phyloP scores from a whole-genome alignment of 2,113 vertebrate genomes.

The Stegastes partitus region DNA sequence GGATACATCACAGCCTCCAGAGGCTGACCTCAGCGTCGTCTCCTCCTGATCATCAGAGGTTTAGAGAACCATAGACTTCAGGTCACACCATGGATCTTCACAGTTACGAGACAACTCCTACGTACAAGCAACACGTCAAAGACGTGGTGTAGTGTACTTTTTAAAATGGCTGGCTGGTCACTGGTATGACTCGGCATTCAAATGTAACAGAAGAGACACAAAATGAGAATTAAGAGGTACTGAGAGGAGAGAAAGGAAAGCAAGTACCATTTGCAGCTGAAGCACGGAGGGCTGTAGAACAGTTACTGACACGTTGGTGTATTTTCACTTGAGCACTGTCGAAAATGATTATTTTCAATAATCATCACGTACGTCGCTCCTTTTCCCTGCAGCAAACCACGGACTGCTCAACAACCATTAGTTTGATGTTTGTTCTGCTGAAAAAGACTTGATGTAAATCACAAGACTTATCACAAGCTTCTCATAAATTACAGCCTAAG shows the following conservation, averaged over 20 bases:
- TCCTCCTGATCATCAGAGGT: slow-evolving; percentile 23
- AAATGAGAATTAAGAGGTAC: slow-evolving; percentile 16
- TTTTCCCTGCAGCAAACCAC: too few relatives aligned
- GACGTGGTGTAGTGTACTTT: slow-evolving; percentile 7
- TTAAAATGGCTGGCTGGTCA: slow-evolving; percentile 32
- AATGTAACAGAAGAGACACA: not conserved
- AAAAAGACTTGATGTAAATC: too few relatives aligned
- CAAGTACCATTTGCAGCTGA: not conserved
- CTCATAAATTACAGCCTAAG: too few relatives aligned
- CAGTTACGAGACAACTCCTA: slow-evolving; percentile 9
- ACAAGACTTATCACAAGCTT: too few relatives aligned
- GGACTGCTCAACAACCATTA: too few relatives aligned
- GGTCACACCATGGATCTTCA: not conserved
- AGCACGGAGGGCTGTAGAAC: not conserved
- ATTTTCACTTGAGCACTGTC: not conserved
- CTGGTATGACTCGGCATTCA: slow-evolving; percentile 21
- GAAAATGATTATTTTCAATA: too few relatives aligned
- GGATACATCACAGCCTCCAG: slow-evolving; percentile 50
- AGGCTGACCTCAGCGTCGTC: slow-evolving; percentile 18
- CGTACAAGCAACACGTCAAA: slow-evolving; percentile 15
- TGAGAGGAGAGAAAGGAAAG: slow-evolving; percentile 25
- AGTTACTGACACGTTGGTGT: not conserved
- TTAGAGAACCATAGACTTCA: slow-evolving; percentile 12
- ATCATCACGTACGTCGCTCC: too few relatives aligned
- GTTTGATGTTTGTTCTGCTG: too few relatives aligned